These are phyloP conservation scores for Cephalopterus ornatus DNA, from an alignment of 2,113 vertebrate genomes.

Conservation along the genomic window DNA sequence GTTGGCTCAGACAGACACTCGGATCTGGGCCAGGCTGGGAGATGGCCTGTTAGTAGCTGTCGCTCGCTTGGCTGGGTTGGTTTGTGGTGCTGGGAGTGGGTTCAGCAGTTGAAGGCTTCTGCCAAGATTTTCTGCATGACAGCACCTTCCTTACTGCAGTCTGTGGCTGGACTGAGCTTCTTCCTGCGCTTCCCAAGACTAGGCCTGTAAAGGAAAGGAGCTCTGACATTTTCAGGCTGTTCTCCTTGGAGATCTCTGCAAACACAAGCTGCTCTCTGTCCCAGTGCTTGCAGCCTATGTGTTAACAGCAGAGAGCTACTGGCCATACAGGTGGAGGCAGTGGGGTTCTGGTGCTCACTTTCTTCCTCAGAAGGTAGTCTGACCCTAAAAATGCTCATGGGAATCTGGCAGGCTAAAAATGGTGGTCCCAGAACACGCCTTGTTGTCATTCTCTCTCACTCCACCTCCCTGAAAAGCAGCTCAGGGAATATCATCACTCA, in stretches of 20 bases:
- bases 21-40: constrained; percentile 37
- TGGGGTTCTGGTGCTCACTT: background rate
- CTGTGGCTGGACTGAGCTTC: background rate
- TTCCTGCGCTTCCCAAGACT: background rate
- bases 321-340: background rate
- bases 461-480: background rate
- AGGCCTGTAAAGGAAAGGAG: background rate
- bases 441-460: background rate
- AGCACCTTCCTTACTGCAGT: background rate
- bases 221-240: constrained; percentile 27
- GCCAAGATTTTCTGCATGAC: constrained; percentile 44
- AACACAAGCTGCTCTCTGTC: constrained; percentile 1
- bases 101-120: background rate
- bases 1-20: background rate
- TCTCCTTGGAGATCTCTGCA: background rate
- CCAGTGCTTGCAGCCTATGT: background rate
- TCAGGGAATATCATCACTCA: background rate
- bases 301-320: background rate
- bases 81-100: constrained; percentile 10
- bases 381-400: background rate
- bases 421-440: background rate
- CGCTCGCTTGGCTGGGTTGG: background rate
- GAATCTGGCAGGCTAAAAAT: background rate
- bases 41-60: constrained; percentile 61
- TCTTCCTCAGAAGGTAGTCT: background rate